Evolutionary conservation across 2,888 invertebrate species (phyloP), one percentile per base, ranked within the genome.

Genomic region (Camptogramma bilineatum): DNA sequence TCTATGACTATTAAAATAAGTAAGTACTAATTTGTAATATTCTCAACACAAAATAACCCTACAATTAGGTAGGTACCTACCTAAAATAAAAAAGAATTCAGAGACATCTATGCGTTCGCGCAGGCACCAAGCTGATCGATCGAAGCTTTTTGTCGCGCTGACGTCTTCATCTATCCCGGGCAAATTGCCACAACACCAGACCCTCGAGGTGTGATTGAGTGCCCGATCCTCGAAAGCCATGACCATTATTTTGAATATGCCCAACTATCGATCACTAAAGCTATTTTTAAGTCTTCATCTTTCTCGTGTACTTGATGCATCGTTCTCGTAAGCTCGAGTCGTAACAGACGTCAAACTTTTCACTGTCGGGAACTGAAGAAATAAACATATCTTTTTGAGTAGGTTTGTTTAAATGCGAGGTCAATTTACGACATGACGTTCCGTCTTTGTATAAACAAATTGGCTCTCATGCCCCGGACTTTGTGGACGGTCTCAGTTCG

Each of bases 71-170:
- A n/a, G n/a, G n/a, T n/a, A n/a, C n/a, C n/a, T n/a, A n/a, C n/a
- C n/a, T n/a, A 17, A 10, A 53, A 28, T 31, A 13, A 51, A 42
- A 57, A 52, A 52, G 46, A 18, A 53, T 34, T 17, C 67, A 63
- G 78, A 76, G 80, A 82, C 79, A 82, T 78, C 80, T 85, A 34
- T 62, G 84, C 86, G 88, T 87, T 83, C 76, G 83, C 85, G 87
- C 85, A 82, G 78, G 78, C 76, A 76, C 65, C 76, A 67, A 52
- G 63, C 80, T 91, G 91, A 93, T 90, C 86, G 88, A 93, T 93
- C 87, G 88, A 81, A 82, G 87, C 88, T 92, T 92, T 92, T 92
- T 92, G 90, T 91, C 81, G 82, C 81, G 84, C 72, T 90, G 93
- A 93, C 93, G 77, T 89, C 90, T 92, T 87, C 86, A 93, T 93